Evolutionary conservation across 2,888 invertebrate species (phyloP).

Genomic region (Papilio demoleus): DNA sequence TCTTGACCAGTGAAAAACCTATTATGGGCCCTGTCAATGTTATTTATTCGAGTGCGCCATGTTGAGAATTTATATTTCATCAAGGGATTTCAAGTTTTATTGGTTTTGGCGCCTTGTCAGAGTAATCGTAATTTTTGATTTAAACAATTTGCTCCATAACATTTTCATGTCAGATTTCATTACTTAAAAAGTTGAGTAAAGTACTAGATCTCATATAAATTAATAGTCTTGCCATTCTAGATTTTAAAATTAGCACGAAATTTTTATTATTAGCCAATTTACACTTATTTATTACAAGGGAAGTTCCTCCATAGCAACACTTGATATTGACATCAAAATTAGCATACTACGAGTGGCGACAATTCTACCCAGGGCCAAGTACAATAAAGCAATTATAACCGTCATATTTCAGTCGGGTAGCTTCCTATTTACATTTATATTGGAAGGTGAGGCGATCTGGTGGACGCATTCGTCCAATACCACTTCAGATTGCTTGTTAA

Average conservation of each 20-base stretch:
- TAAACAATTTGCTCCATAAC: conserved; percentile 28
- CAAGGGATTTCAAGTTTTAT: conserved; percentile 80
- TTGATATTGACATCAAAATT: conserved; percentile 52
- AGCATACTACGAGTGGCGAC: conserved; percentile 61
- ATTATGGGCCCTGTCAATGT: conserved; percentile 80
- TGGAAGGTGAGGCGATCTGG: conserved; percentile 59
- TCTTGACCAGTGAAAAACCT: conserved; percentile 72
- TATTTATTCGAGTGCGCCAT: conserved; percentile 79
- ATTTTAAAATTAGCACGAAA: too few relatives aligned
- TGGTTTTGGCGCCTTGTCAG: conserved; percentile 57
- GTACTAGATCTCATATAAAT: too few relatives aligned
- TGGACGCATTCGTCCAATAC: conserved; percentile 46
- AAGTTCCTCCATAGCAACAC: conserved; percentile 14
- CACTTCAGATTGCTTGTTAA: conserved; percentile 56
- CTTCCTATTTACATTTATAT: conserved; percentile 81
- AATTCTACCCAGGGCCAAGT: conserved; percentile 58
- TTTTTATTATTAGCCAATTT: too few relatives aligned
- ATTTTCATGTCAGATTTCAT: too few relatives aligned
- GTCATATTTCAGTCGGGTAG: conserved; percentile 75
- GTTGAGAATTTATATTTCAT: conserved; percentile 79
- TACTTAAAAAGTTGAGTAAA: too few relatives aligned
- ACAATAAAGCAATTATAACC: conserved; percentile 83
- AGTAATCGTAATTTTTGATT: conserved; percentile 34
- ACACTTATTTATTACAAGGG: conserved; percentile 11
- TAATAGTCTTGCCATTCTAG: too few relatives aligned